phyloP scores from a whole-genome alignment of 1,140 invertebrate species.

The Heliothis subflexa region DNA sequence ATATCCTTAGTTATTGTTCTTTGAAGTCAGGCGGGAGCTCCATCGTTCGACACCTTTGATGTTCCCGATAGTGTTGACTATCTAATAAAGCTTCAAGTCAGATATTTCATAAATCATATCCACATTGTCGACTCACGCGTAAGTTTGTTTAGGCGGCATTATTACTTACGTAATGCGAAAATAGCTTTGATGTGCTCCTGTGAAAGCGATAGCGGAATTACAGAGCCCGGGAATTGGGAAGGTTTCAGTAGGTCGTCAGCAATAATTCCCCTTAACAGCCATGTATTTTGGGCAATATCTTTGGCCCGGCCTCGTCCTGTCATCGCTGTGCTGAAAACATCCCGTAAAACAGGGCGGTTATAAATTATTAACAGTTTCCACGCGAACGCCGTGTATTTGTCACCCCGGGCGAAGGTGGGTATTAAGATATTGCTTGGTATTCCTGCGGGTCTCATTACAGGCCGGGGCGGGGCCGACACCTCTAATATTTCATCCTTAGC shows the following conservation, averaged over 20 bases:
- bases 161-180: conserved; percentile 55
- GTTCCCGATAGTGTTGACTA: conserved; percentile 52
- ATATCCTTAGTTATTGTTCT: conserved; percentile 69
- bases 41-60: conserved; percentile 69
- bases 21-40: conserved; percentile 65
- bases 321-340: conserved; percentile 69
- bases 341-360: conserved; percentile 73
- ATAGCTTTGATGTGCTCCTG: conserved; percentile 64
- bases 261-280: conserved; percentile 70
- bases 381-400: conserved; percentile 81
- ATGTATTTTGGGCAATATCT: conserved; percentile 68
- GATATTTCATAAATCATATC: conserved; percentile 54
- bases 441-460: conserved; percentile 82
- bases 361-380: conserved; percentile 84
- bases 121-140: conserved; percentile 50
- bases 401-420: conserved; percentile 75
- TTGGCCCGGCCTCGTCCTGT: conserved; percentile 64
- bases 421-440: conserved; percentile 85
- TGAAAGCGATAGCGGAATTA: conserved; percentile 57
- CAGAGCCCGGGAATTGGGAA: conserved; percentile 55
- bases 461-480: conserved; percentile 70
- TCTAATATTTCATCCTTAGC: conserved; percentile 81
- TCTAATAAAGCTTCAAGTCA: conserved; percentile 40
- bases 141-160: conserved; percentile 55
- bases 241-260: conserved; percentile 62